Evolutionary conservation across 2,113 vertebrate genomes (phyloP).

Genomic region (Anoplopoma fimbria): DNA sequence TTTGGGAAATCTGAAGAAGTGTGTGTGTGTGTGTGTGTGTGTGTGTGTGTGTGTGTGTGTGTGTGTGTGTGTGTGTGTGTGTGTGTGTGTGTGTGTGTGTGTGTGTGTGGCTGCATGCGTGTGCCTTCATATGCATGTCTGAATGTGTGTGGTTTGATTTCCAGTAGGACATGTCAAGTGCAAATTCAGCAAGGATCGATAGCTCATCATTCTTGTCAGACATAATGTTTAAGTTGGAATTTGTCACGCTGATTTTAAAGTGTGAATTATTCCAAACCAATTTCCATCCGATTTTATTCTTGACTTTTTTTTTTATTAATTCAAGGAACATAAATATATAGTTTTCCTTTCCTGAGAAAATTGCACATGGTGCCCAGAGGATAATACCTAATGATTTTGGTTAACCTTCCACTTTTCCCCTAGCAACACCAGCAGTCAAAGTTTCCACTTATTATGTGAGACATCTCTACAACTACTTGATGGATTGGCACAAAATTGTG

Average conservation of each 20-base stretch:
- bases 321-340: not conserved
- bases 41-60: not conserved
- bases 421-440: no score
- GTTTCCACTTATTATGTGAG: not conserved
- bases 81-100: slow-evolving; percentile 1
- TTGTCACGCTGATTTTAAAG: not conserved
- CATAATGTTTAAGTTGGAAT: not conserved
- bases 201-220: not conserved
- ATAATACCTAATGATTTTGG: not conserved
- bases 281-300: not conserved
- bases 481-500: not conserved
- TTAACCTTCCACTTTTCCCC: not conserved
- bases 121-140: not conserved
- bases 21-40: slow-evolving; percentile 2
- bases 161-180: not conserved
- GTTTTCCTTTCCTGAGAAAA: not conserved
- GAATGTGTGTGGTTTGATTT: not conserved
- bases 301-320: not conserved
- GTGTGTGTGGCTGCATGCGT: not conserved
- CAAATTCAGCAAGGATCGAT: not conserved
- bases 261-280: not conserved
- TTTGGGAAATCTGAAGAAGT: slow-evolving; percentile 2
- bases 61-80: not conserved
- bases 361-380: not conserved
- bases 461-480: not conserved